Evolutionary conservation across 2,113 vertebrate species (phyloP).

Genomic region (Callocephalon fimbriatum): DNA sequence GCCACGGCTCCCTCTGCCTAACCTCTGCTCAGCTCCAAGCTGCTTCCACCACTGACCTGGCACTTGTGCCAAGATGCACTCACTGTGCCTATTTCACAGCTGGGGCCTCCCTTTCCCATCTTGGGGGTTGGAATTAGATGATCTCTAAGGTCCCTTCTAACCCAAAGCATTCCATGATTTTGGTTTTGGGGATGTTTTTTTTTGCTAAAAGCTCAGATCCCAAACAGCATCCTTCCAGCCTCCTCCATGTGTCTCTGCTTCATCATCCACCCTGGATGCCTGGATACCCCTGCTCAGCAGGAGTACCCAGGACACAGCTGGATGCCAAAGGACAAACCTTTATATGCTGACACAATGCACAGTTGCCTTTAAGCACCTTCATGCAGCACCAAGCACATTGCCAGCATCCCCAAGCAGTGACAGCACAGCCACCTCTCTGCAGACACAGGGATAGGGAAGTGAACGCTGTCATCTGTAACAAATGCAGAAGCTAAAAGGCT

Average conservation of each 20-base stretch:
- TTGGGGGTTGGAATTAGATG: background rate
- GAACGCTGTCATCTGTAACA: rapidly evolving
- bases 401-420: background rate
- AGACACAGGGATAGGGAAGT: rapidly evolving
- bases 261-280: background rate
- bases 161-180: background rate
- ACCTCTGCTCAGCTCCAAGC: background rate
- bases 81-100: background rate
- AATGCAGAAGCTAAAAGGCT: background rate
- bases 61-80: background rate
- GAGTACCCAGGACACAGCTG: background rate
- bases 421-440: rapidly evolving
- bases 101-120: background rate
- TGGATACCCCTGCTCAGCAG: background rate
- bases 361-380: background rate
- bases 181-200: background rate
- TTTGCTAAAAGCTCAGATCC: background rate
- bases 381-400: rapidly evolving
- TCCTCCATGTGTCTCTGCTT: background rate
- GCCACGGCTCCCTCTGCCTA: too few species aligned
- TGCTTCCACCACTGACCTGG: background rate
- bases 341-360: rapidly evolving
- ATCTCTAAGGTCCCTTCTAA: background rate
- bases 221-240: background rate
- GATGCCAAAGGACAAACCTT: background rate